Conservation (phyloP, 2,113 vertebrate genomes). For the Herpailurus yagouaroundi region DNA sequence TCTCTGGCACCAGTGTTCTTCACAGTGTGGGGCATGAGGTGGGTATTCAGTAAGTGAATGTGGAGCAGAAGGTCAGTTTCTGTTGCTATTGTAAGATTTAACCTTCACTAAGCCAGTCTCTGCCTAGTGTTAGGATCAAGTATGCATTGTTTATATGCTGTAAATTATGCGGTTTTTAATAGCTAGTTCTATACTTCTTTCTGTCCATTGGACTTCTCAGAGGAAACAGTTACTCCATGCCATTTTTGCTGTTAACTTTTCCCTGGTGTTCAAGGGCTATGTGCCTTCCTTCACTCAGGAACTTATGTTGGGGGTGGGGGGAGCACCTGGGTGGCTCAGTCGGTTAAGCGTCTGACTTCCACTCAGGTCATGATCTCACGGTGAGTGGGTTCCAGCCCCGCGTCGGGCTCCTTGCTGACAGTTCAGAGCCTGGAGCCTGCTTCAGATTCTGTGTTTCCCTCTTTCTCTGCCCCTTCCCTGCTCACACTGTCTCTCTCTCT, state of each 20-base stretch:
- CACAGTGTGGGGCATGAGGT: not conserved
- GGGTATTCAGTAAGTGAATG: not conserved
- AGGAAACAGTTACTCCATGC: not conserved
- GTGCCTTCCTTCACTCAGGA: not conserved
- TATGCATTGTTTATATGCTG: not conserved
- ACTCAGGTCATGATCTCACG: too few species aligned
- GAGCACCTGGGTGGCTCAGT: too few species aligned
- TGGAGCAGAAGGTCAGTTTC: not conserved
- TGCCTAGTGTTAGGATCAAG: not conserved
- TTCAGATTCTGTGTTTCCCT: too few species aligned
- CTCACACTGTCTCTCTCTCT: too few species aligned
- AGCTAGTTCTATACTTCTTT: not conserved
- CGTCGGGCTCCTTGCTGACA: too few species aligned
- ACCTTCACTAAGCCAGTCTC: not conserved
- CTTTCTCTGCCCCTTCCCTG: too few species aligned
- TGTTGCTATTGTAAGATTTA: not conserved
- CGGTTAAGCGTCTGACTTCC: too few species aligned
- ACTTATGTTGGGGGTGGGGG: not conserved
- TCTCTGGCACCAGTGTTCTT: not conserved
- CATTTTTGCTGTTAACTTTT: not conserved
- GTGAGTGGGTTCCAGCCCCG: too few species aligned
- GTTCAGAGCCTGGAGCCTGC: too few species aligned
- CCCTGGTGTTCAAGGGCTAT: not conserved
- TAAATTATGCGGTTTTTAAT: not conserved
- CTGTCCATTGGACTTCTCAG: not conserved